Percentiles rank a stretch among this genome's conserved stretches.
Conservation (phyloP, 2,888 invertebrate genomes). For the Chironomus tentans region DNA sequence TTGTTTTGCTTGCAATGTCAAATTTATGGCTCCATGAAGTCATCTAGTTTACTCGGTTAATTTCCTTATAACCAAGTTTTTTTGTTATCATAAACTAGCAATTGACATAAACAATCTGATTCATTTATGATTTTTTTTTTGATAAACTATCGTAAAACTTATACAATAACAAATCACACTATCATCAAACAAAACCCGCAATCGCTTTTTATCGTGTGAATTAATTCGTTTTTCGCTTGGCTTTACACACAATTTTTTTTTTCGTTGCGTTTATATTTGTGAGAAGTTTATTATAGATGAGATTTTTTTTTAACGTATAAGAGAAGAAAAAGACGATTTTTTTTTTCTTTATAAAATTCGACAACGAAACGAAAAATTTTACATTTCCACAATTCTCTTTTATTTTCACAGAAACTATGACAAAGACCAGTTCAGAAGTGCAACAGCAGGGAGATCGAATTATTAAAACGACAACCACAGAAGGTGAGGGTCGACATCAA, state of each 20-base stretch:
- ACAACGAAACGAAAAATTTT: background rate
- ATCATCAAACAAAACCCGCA: background rate
- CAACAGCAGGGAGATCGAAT: slow-evolving; percentile 20
- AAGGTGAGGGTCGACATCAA: slow-evolving; percentile 10
- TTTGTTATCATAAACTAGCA: background rate
- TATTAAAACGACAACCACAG: slow-evolving; percentile 26
- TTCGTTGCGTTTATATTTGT: slow-evolving; percentile 16
- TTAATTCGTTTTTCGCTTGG: slow-evolving; percentile 21
- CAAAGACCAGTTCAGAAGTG: slow-evolving; percentile 27
- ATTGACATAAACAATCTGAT: background rate
- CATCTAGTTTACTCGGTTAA: too few species aligned
- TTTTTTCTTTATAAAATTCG: background rate
- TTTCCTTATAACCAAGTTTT: too few species aligned
- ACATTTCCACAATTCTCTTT: slow-evolving; percentile 2
- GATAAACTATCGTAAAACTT: background rate
- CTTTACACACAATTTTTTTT: slow-evolving; percentile 13
- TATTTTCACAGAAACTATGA: slow-evolving; percentile 27
- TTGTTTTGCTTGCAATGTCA: too few species aligned
- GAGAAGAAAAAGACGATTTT: background rate
- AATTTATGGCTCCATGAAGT: too few species aligned
- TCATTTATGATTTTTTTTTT: background rate
- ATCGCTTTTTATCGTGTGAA: slow-evolving; percentile 20
- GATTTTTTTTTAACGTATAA: background rate
- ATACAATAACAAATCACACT: background rate
- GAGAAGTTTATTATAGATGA: slow-evolving; percentile 3